Base-by-base conservation (phyloP, 2,113 vertebrate genomes). In the Datnioides undecimradiatus region DNA sequence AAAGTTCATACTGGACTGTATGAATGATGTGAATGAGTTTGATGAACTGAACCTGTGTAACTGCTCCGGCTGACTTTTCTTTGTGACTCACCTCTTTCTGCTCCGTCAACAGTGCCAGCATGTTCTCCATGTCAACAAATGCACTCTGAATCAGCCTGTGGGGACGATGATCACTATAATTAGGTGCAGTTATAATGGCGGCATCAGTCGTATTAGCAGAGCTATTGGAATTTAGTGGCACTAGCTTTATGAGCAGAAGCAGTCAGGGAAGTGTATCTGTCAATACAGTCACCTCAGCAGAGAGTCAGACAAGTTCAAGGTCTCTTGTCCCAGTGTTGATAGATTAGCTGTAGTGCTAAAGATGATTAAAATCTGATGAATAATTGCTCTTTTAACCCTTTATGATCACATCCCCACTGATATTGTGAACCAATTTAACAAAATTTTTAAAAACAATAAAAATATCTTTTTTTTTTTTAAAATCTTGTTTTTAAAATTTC, bases 111-210 rank as follows among this genome's bases (percentile, higher is more conserved):
- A 93, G 82, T 8, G 67, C 69, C 73, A 93, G 52, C 90, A 92
- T 92, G 85, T 87, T 92, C 76, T 92, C 91, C 91, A 93, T 93
- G 77, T 93, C 90, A 23, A 91, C 81, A 75, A 92, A 93, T 0
- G 91, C 71, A 57, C 88, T 69, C 83, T 93, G 92, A 70, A 93
- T 93, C 80, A 93, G 64, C 75, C 90, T 92, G 80, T 52, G 54
- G 11, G 40, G 16, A 70, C 33, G 1, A 66, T 2, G 8, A 8
- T n/a, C 36, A 52, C 14, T 6, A 13, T 12, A 4, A 64, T 13
- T 16, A 43, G 23, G n/a, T 17, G 6, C 13, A 52, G 46, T 14
- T 38, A 14, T 0, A 38, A 16, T 60, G 17, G 14, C 10, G 16
- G 34, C 21, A 21, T 25, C 13, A 40, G 16, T 13, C 12, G 9